Evolutionary conservation across 1,140 invertebrate genomes (phyloP).

Genomic region (Adoxophyes honmai): DNA sequence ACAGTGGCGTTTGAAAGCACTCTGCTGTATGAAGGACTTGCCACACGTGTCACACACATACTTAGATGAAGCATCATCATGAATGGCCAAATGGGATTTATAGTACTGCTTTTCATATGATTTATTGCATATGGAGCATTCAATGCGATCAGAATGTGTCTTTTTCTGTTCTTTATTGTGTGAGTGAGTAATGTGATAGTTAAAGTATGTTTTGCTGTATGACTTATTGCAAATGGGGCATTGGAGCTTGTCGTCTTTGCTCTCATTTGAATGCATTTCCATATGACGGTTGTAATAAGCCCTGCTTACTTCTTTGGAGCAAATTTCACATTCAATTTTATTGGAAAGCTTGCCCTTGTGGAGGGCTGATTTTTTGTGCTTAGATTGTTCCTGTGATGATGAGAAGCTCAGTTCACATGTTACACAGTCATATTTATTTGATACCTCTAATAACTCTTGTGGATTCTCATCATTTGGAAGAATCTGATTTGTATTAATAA

Average conservation of each 20-base stretch:
- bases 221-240: conserved; percentile 25
- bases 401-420: conserved; percentile 2
- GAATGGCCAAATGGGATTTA: conserved; percentile 21
- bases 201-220: conserved; percentile 24
- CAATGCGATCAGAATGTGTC: conserved; percentile 18
- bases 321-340: background rate
- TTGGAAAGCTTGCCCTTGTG: background rate
- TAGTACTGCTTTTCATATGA: conserved; percentile 18
- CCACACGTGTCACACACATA: conserved; percentile 32
- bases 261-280: background rate
- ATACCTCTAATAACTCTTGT: background rate
- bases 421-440: background rate
- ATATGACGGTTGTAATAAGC: background rate
- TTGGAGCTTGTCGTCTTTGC: conserved; percentile 12
- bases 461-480: background rate
- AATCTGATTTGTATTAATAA: background rate
- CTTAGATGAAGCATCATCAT: background rate
- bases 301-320: background rate
- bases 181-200: conserved; percentile 24
- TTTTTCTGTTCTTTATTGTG: conserved; percentile 19
- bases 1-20: conserved; percentile 24
- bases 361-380: background rate
- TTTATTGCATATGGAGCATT: conserved; percentile 30
- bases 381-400: background rate
- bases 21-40: conserved; percentile 19